Evolutionary conservation across 2,797 vertebrate species (phyloP).

Genomic region (Gallirallus australis): DNA sequence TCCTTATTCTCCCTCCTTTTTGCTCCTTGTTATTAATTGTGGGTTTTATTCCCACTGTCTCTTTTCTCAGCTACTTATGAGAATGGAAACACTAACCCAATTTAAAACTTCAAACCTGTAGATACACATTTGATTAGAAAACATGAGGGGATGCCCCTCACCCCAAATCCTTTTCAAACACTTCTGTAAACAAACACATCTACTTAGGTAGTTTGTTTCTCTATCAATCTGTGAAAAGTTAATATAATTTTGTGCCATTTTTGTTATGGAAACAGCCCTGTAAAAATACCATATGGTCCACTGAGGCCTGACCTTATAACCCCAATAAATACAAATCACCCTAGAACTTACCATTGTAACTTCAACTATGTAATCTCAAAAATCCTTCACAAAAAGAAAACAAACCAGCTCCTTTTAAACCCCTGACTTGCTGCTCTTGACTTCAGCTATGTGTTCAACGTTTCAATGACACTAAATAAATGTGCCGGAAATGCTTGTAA

Average conservation of each 20-base stretch:
- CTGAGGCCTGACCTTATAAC: constrained; percentile 50
- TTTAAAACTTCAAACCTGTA: not conserved
- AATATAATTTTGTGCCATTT: constrained; percentile 50
- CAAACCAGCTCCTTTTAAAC: constrained; percentile 52
- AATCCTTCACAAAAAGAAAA: constrained; percentile 63
- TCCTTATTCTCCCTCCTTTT: not conserved
- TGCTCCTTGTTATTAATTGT: not conserved
- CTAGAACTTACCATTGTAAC: constrained; percentile 40
- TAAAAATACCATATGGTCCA: constrained; percentile 47
- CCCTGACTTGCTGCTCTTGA: constrained; percentile 45
- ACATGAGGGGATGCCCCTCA: not conserved
- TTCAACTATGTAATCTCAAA: constrained; percentile 65
- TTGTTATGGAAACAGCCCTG: constrained; percentile 47
- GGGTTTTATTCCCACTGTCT: not conserved
- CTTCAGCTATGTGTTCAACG: constrained; percentile 55
- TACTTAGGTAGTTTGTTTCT: constrained; percentile 46
- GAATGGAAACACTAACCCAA: not conserved
- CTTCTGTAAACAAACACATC: constrained; percentile 4
- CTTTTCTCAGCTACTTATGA: not conserved
- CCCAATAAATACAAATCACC: constrained; percentile 66
- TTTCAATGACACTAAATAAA: constrained; percentile 59
- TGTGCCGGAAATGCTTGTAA: constrained; percentile 27
- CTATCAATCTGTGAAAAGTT: constrained; percentile 54
- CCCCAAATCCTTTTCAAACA: not conserved
- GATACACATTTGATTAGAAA: not conserved